A percentile compares a stretch with the other conserved stretches of the same genome.
phyloP scores from a whole-genome alignment of 2,113 vertebrate genomes.

The Grallaria varia region DNA sequence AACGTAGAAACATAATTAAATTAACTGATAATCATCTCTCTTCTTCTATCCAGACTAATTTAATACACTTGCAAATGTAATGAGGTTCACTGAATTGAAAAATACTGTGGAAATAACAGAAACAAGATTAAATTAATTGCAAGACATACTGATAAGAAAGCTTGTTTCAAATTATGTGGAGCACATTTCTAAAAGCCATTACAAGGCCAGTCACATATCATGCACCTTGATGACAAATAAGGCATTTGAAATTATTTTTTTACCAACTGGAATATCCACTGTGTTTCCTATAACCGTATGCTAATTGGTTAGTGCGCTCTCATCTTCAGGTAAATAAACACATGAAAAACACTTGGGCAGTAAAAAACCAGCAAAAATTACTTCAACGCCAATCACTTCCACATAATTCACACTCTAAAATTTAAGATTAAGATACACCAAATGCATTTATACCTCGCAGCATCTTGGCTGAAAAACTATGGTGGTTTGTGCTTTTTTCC shows the following conservation, averaged over 20 bases:
- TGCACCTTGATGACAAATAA: slow-evolving; percentile 50
- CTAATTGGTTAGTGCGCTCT: background rate
- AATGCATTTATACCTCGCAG: background rate
- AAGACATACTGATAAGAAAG: slow-evolving; percentile 77
- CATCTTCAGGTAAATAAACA: slow-evolving; percentile 20
- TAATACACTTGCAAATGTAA: slow-evolving; percentile 79
- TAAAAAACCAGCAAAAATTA: background rate
- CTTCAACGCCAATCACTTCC: background rate
- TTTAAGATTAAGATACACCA: background rate
- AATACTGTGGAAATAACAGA: slow-evolving; percentile 80
- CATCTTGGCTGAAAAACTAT: background rate
- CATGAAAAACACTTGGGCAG: background rate
- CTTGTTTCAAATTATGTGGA: slow-evolving; percentile 44
- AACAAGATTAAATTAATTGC: slow-evolving; percentile 85
- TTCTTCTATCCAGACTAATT: slow-evolving; percentile 76
- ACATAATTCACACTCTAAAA: background rate
- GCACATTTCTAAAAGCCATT: slow-evolving; percentile 47
- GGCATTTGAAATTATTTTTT: background rate
- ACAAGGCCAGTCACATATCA: slow-evolving; percentile 19
- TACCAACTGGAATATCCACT: background rate
- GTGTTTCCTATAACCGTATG: background rate
- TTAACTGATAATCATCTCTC: slow-evolving; percentile 81
- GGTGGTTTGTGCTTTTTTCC: background rate
- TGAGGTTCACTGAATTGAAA: slow-evolving; percentile 76
- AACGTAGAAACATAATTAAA: slow-evolving; percentile 81